A percentile compares a stretch with the other conserved stretches of the same genome.
Evolutionary conservation across 2,797 vertebrate species (phyloP).

Genomic region (Sebastes jordani): DNA sequence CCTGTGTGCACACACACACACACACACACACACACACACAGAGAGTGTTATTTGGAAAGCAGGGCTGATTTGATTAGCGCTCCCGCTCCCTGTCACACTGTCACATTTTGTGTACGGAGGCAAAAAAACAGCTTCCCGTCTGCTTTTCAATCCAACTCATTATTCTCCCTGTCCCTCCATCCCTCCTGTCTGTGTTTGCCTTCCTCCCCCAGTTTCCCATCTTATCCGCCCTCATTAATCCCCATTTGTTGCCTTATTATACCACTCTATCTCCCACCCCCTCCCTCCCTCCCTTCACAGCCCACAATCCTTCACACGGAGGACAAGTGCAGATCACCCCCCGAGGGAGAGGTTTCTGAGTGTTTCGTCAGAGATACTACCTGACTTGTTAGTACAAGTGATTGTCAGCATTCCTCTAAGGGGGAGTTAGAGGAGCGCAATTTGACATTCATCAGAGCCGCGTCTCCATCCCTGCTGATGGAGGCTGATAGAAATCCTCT

Average conservation of each 20-base stretch:
- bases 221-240: slow-evolving; percentile 65
- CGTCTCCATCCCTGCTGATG: slow-evolving; percentile 59
- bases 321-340: slow-evolving; percentile 70
- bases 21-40: background rate
- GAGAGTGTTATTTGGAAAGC: background rate
- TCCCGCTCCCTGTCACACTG: slow-evolving; percentile 3
- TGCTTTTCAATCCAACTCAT: slow-evolving; percentile 46
- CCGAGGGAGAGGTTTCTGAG: slow-evolving; percentile 73
- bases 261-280: slow-evolving; percentile 36
- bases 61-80: slow-evolving; percentile 10
- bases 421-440: slow-evolving; percentile 61
- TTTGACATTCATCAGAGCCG: slow-evolving; percentile 69
- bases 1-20: slow-evolving; percentile 67
- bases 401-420: slow-evolving; percentile 77
- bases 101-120: slow-evolving; percentile 42
- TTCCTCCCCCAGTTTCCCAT: slow-evolving; percentile 48
- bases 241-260: slow-evolving; percentile 68
- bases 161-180: slow-evolving; percentile 34
- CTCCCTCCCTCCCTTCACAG: slow-evolving; percentile 39
- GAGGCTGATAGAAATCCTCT: slow-evolving; percentile 58
- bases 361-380: slow-evolving; percentile 79
- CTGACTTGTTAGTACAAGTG: slow-evolving; percentile 80
- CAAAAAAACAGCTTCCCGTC: slow-evolving; percentile 20
- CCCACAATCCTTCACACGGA: slow-evolving; percentile 68
- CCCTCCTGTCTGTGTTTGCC: slow-evolving; percentile 29